Evolutionary conservation across 2,113 vertebrate species (phyloP), one percentile per base, ranked within the genome.

Genomic region (Bubalus kerabau): DNA sequence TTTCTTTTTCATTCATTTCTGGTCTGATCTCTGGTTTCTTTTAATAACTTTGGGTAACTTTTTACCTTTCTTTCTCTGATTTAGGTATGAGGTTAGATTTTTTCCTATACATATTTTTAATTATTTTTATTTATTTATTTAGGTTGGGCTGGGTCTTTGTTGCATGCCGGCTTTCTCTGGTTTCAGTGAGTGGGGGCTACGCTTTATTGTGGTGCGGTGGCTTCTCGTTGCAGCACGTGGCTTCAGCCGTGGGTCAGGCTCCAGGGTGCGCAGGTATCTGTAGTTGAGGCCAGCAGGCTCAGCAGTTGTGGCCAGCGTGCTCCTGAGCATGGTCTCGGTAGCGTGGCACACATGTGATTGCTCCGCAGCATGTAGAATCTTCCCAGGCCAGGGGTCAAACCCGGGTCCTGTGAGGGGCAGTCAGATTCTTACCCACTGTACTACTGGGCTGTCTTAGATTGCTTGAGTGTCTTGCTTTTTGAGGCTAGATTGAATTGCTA

Each of bases 181-280:
- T 14, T 26, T 13, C 36, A 5, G 71, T 43, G 71, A 43, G 36
- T 14, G 36, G 36, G 8, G 10, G 11, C 71, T 24, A 0, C 1
- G 6, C 36, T 7, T 74, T 13, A 13, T 3, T 24, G 21, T 3
- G 36, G 36, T 1, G 36, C 0, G 5, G 2, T 24, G 36, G 71
- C 71, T 24, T 74, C 36, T 74, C n/a, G 11, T 3, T 3, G 36
- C 21, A 13, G 36, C 36, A 13, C 3, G 11, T 24, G 71, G 10
- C n/a, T 24, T 43, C 71, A 24, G 5, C 12, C 1, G 0, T 13
- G n/a, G n/a, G 36, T 12, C 36, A 6, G n/a, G 64, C 64, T 4
- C 62, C 30, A 64, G 30, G 14, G 15, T 4, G 30, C 7, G 15
- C 62, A 32, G 62, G 62, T 32, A 17, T 21, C 64, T 71, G 15